Base-by-base conservation (phyloP, 2,113 vertebrate species). In the Benitochromis conjunctus region DNA sequence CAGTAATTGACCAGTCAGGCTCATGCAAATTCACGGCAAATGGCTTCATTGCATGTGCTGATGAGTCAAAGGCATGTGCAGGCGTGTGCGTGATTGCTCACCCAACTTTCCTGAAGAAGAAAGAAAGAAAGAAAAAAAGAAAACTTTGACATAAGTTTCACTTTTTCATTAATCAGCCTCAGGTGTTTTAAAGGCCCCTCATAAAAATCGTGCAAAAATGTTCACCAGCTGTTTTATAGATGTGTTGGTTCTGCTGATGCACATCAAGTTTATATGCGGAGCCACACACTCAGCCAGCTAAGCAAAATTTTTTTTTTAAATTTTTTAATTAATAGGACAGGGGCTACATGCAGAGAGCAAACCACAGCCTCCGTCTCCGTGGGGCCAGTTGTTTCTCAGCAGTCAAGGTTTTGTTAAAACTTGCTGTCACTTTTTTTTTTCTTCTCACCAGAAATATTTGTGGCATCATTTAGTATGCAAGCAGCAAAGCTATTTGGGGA, bases 301-400 rank as follows among this genome's bases (percentile, higher is more conserved):
- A 92, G 90, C 94, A 93, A 91, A 93, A n/a, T n/a, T n/a, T 94
- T 95, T 81, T 86, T 64, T 4, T 95, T 89, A 93, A 94, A 79
- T 82, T 58, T 58, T 95, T 89, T 94, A 94, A 96, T 96, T 96
- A 95, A 94, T 90, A 87, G 89, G 94, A 90, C 69, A 88, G 93
- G 91, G 92, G 89, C 87, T 91, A 88, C 91, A 92, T 85, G 90
- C 86, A 92, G 91, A 85, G 88, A 80, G 89, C 57, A 92, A 92
- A 93, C 91, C 91, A 41, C 91, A 92, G 83, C 16, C 79, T 58
- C 58, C 66, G 85, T 79, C 78, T 60, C 84, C 34, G 85, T 82
- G 74, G 81, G 88, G 76, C 79, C 89, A 77, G 82, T 91, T 81
- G 86, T 74, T 90, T 81, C 54, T 89, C 84, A 48, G 80, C 66